These are phyloP conservation scores for Melanophora roralis DNA, from an alignment of 2,888 invertebrate species.

Conservation along the genomic window DNA sequence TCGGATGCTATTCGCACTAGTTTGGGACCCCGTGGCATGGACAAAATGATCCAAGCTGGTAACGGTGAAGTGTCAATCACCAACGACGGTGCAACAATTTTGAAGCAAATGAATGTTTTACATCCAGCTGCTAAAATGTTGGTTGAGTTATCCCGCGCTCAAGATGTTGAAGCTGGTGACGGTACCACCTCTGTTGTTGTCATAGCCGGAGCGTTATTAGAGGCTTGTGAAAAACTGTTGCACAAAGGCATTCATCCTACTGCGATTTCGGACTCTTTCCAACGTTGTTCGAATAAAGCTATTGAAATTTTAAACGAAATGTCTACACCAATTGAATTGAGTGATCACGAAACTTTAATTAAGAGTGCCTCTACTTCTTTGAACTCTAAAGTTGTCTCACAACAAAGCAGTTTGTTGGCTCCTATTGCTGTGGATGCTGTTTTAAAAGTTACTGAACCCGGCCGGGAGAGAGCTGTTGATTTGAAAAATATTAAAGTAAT, in stretches of 20 bases:
- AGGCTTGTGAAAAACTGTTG: slow-evolving; percentile 94
- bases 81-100: slow-evolving; percentile 99
- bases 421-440: slow-evolving; percentile 99
- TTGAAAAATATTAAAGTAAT: slow-evolving; percentile 97
- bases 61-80: slow-evolving; percentile 99
- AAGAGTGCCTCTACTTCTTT: slow-evolving; percentile 98
- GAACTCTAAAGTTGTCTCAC: slow-evolving; percentile 99
- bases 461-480: slow-evolving; percentile 88
- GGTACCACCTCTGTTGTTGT: slow-evolving; percentile 99
- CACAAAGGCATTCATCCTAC: slow-evolving; percentile 98
- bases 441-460: slow-evolving; percentile 81
- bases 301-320: slow-evolving; percentile 86
- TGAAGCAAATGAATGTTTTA: slow-evolving; percentile 98
- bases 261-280: slow-evolving; percentile 97
- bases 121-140: slow-evolving; percentile 99
- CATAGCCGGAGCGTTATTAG: slow-evolving; percentile 95
- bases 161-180: slow-evolving; percentile 99
- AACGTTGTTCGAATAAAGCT: slow-evolving; percentile 80
- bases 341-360: slow-evolving; percentile 90
- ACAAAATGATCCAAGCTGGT: slow-evolving; percentile 99
- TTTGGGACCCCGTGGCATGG: slow-evolving; percentile 99
- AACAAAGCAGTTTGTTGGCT: slow-evolving; percentile 95
- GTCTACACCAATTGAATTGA: slow-evolving; percentile 90
- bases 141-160: slow-evolving; percentile 98
- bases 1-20: slow-evolving; percentile 99